Evolutionary conservation across 2,113 vertebrate genomes (phyloP).

Genomic region (Butorides virescens): DNA sequence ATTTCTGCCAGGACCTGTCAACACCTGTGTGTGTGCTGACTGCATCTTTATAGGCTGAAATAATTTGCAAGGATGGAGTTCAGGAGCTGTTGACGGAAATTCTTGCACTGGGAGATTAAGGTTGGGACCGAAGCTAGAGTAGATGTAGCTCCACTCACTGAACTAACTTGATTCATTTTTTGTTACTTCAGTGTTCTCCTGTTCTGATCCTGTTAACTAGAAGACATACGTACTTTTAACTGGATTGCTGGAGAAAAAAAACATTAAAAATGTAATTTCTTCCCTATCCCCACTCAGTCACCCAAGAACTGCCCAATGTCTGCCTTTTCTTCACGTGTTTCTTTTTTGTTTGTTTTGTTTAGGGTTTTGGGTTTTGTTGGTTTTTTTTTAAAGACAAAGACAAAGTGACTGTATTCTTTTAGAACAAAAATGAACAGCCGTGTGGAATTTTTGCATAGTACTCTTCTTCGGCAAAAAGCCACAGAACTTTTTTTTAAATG

Average conservation of each 20-base stretch:
- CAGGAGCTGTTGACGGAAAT: background rate
- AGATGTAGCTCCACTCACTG: background rate
- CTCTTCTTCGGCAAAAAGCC: slow-evolving; percentile 89
- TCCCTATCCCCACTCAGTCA: background rate
- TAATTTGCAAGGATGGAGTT: background rate
- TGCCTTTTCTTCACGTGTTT: slow-evolving; percentile 10
- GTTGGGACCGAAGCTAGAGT: background rate
- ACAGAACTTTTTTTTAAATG: slow-evolving; percentile 88
- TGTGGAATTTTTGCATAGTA: slow-evolving; percentile 81
- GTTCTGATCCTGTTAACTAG: background rate
- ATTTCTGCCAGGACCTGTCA: background rate
- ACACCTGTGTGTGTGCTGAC: background rate
- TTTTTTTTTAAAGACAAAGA: slow-evolving; percentile 69
- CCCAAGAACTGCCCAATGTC: background rate
- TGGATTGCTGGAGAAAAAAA: background rate
- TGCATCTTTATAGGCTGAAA: background rate
- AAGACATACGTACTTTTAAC: background rate
- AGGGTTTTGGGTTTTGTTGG: too few species aligned
- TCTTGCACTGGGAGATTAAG: background rate
- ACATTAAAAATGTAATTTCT: background rate
- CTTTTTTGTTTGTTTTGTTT: background rate
- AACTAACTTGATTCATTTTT: background rate
- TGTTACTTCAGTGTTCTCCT: background rate
- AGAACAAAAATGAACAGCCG: slow-evolving; percentile 90
- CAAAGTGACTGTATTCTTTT: slow-evolving; percentile 75